These are phyloP conservation scores for Caenorhabditis zanzibari DNA, from an alignment of 2,888 invertebrate genomes.

Conservation along the genomic window DNA sequence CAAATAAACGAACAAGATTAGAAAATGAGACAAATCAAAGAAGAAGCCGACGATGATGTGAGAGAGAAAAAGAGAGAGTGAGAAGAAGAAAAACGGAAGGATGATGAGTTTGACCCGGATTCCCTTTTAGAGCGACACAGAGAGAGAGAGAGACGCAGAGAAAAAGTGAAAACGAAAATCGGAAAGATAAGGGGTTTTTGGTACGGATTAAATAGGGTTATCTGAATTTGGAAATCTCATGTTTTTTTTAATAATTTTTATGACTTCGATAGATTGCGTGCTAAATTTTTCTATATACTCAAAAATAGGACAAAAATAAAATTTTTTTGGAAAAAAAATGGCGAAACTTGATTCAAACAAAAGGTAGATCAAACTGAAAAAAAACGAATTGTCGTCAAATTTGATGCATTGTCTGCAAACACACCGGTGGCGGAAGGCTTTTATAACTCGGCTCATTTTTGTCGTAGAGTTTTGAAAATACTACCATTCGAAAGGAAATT, in stretches of 20 bases:
- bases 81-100: slow-evolving; percentile 19
- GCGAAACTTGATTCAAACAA: too few relatives aligned
- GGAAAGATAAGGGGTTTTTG: neutral
- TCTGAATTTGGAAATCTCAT: neutral
- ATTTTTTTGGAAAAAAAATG: too few relatives aligned
- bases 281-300: too few relatives aligned
- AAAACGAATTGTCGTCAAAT: too few relatives aligned
- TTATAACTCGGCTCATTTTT: too few relatives aligned
- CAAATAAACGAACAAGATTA: neutral
- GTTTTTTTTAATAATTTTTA: neutral
- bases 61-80: slow-evolving; percentile 9
- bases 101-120: slow-evolving; percentile 57
- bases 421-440: too few relatives aligned
- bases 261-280: neutral
- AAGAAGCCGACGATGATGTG: slow-evolving; percentile 9
- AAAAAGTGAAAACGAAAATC: slow-evolving; percentile 23
- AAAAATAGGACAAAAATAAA: too few relatives aligned
- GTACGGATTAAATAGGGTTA: neutral
- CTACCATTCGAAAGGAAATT: too few relatives aligned
- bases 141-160: slow-evolving; percentile 36
- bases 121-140: neutral
- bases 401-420: too few relatives aligned
- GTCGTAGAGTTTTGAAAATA: too few relatives aligned
- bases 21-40: slow-evolving; percentile 3
- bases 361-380: too few relatives aligned